Percentiles rank a stretch among this genome's conserved stretches.
Conservation (phyloP, 2,888 invertebrate species). For the Agriopis aurantiaria region DNA sequence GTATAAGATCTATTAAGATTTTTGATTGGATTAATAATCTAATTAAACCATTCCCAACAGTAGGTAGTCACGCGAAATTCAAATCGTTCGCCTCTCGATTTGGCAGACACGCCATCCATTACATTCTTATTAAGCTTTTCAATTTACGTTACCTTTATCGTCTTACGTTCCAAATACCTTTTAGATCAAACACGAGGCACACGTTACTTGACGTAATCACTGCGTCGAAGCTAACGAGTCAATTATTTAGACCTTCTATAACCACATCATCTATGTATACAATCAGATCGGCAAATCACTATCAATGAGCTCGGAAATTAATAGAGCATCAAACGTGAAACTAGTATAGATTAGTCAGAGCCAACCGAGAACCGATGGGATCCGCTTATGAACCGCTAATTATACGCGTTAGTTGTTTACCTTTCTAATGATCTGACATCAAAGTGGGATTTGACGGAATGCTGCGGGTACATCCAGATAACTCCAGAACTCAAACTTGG, state of each 20-base stretch:
- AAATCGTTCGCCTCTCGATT: slow-evolving; percentile 39
- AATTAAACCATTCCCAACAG: slow-evolving; percentile 28
- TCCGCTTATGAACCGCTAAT: slow-evolving; percentile 74
- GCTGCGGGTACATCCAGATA: slow-evolving; percentile 47
- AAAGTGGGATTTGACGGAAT: slow-evolving; percentile 60
- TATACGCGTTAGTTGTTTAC: slow-evolving; percentile 70
- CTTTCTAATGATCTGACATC: slow-evolving; percentile 73
- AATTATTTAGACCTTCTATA: slow-evolving; percentile 36
- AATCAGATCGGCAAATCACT: slow-evolving; percentile 54
- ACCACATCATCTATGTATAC: slow-evolving; percentile 44
- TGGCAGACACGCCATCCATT: slow-evolving; percentile 44
- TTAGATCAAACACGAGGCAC: slow-evolving; percentile 24
- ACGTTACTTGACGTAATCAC: slow-evolving; percentile 33
- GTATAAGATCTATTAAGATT: neutral
- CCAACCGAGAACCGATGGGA: slow-evolving; percentile 66
- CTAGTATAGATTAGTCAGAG: slow-evolving; percentile 66
- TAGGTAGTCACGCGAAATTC: slow-evolving; percentile 43
- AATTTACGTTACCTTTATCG: slow-evolving; percentile 28
- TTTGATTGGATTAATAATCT: slow-evolving; percentile 26
- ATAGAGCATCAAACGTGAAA: slow-evolving; percentile 66
- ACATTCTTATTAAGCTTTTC: slow-evolving; percentile 29
- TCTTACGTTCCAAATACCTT: slow-evolving; percentile 28
- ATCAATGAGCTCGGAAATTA: slow-evolving; percentile 64
- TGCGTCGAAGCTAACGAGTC: slow-evolving; percentile 33
- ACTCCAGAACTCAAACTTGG: slow-evolving; percentile 65